Base-by-base conservation (phyloP, 2,888 invertebrate species). In the Zygaena filipendulae region DNA sequence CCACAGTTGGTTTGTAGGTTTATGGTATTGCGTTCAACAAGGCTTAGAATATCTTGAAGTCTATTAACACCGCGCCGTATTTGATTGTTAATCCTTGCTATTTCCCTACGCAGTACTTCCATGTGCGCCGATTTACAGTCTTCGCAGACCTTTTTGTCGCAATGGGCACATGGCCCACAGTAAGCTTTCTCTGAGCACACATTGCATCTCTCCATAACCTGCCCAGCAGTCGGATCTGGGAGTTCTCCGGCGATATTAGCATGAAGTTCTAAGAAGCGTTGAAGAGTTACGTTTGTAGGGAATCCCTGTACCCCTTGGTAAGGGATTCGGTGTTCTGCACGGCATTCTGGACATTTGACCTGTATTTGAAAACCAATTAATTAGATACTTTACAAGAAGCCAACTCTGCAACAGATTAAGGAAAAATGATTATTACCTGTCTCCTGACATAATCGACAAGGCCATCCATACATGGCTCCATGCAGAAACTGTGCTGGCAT, bases 401-500 rank as follows among this genome's bases (percentile, higher is more conserved):
- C n/a, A n/a, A n/a, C n/a, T n/a, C n/a, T n/a, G n/a, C n/a, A n/a
- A n/a, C n/a, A n/a, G n/a, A n/a, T 37, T 21, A 9, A n/a, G 11
- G 22, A 13, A 9, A 16, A 12, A 11, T 8, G n/a, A 11, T 43
- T 8, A n/a, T 21, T 71, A 91, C 92, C 86, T 95, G 95, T 77
- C 95, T 83, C 46, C 94, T 85, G 43, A 95, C 95, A 67, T 95
- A 95, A 80, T 96, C 95, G 59, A 96, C 93, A 27, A 97, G 84
- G 42, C 97, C 95, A 74, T 97, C 97, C 87, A 99, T 91, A 72
- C 99, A 99, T 29, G 98, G 97, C 59, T 96, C 95, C 91, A 95
- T 93, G 64, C 99, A 99, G 79, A 95, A 98, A 53, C 97, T 97
- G 86, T 99, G 99, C 83, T 99, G 98, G 69, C 97, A 97, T 87